Base-by-base conservation (phyloP, 2,797 vertebrate species). In the Merluccius polli region DNA sequence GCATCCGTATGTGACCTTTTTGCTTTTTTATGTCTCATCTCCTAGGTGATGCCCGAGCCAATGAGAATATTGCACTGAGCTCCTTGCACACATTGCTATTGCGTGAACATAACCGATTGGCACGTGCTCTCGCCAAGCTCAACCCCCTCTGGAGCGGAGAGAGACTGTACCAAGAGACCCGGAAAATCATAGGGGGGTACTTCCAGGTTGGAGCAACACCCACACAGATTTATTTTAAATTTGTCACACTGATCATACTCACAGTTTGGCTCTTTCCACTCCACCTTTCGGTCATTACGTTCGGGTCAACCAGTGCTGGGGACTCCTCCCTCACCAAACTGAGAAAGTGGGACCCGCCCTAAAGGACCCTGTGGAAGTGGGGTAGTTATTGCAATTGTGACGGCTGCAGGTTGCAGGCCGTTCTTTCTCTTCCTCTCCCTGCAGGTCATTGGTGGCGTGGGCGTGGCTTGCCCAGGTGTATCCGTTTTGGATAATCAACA, bases 61-160 rank as follows among this genome's bases (percentile, higher is more conserved):
- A 93, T 0, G 95, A 97, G 83, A 95, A 97, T 78, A 87, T 92
- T 31, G 93, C 81, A 0, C 85, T 98, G 73, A 83, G 91, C 0
- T 52, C 93, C 3, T 10, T 95, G 2, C 96, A 98, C 86, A 95
- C 93, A 0, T 41, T 98, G 44, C 84, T 97, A 63, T 0, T 98
- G 67, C 88, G 95, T 3, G 95, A 98, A 36, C 97, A 98, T 89
- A 98, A 97, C 81, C 93, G 92, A 1, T 78, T 98, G 84, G 95
- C 87, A 0, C 78, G n/a, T 0, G 87, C 80, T 1, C 89, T 99
- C 70, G 87, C 75, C 29, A 18, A 35, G 3, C 77, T 96, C 67
- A 98, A 98, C 78, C 94, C 95, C 1, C 74, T 82, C 0, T 98
- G 97, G 97, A 75, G 81, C 1, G 94, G 94, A 71, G 96, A 98